Evolutionary conservation across 2,888 invertebrate genomes (phyloP).

Genomic region (Leptinotarsa haldemani): DNA sequence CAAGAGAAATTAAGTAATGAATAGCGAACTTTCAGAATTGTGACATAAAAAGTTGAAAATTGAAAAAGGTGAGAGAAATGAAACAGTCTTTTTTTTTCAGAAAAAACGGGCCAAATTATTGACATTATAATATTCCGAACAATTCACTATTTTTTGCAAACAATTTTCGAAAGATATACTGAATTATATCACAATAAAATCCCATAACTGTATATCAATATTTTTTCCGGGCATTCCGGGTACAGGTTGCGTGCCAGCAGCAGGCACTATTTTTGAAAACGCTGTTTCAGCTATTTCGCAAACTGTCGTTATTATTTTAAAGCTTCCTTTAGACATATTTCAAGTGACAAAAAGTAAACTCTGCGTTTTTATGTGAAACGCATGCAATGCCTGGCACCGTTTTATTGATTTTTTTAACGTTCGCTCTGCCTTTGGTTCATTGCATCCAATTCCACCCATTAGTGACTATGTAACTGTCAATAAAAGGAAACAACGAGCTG

Average conservation of each 20-base stretch:
- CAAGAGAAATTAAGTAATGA: too few species aligned
- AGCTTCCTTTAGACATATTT: slow-evolving; percentile 22
- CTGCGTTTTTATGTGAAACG: background rate
- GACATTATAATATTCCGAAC: too few species aligned
- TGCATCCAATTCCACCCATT: background rate
- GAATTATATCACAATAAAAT: background rate
- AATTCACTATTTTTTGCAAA: too few species aligned
- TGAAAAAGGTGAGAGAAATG: too few species aligned
- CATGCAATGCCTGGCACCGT: slow-evolving; percentile 23
- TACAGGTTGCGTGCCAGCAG: background rate
- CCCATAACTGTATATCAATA: background rate
- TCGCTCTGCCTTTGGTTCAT: background rate
- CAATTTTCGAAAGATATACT: background rate
- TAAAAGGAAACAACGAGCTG: too few species aligned
- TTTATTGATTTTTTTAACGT: slow-evolving; percentile 1
- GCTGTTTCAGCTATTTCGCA: slow-evolving; percentile 4
- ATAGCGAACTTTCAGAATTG: too few species aligned
- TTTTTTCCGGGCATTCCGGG: background rate
- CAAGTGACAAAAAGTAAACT: slow-evolving; percentile 5
- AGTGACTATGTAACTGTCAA: background rate
- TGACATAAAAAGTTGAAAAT: too few species aligned
- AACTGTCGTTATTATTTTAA: slow-evolving; percentile 25
- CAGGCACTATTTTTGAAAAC: slow-evolving; percentile 5
- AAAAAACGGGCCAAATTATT: background rate
- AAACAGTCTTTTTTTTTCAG: background rate